Conservation (phyloP, 2,888 invertebrate species). For the Terebella lapidaria region DNA sequence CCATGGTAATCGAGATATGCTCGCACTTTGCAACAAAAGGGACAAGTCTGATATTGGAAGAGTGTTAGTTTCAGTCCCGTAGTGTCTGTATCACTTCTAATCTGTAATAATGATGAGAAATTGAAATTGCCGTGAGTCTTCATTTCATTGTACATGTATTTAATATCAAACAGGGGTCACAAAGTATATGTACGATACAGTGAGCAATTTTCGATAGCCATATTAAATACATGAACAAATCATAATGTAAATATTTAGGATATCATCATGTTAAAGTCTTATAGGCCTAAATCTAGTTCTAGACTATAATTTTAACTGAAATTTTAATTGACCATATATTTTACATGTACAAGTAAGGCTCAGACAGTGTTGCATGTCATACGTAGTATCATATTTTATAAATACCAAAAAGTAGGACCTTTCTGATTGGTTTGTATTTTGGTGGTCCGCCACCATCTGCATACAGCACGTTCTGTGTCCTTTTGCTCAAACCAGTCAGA, state of each 20-base stretch:
- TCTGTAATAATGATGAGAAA: slow-evolving; percentile 13
- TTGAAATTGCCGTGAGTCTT: no score
- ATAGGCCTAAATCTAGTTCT: no score
- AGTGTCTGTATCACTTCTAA: slow-evolving; percentile 26
- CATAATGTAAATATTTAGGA: no score
- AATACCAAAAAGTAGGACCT: no score
- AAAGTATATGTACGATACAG: not conserved
- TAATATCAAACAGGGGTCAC: no score
- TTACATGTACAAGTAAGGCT: no score
- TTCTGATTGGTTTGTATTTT: slow-evolving; percentile 3
- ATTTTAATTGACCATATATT: not conserved
- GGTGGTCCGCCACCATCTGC: not conserved
- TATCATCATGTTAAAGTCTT: not conserved
- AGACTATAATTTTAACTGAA: no score
- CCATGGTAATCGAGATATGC: slow-evolving; percentile 77
- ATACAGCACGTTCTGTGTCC: not conserved
- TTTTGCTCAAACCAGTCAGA: not conserved
- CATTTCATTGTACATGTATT: no score
- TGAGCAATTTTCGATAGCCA: not conserved
- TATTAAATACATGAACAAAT: no score
- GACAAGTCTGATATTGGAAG: slow-evolving; percentile 96
- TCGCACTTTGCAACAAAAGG: slow-evolving; percentile 84
- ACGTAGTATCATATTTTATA: no score
- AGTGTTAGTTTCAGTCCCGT: slow-evolving; percentile 66
- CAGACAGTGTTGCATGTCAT: no score